Evolutionary conservation across 2,888 invertebrate genomes (phyloP).

Genomic region (Abscondita cerata): DNA sequence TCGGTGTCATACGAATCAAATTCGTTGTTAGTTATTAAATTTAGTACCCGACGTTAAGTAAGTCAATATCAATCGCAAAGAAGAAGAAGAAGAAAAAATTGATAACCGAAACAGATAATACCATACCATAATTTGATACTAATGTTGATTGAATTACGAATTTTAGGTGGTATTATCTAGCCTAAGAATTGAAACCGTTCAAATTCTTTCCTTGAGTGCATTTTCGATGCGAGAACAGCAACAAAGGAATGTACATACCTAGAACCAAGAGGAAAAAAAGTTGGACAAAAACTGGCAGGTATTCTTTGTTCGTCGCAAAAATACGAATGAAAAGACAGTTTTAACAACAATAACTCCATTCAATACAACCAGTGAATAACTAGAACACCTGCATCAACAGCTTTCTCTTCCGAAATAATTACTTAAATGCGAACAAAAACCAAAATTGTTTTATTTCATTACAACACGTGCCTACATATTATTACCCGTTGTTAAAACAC

Average conservation of each 20-base stretch:
- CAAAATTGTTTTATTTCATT: conserved; percentile 9
- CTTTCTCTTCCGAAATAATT: conserved; percentile 36
- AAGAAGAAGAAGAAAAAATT: not conserved
- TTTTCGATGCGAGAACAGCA: too few relatives aligned
- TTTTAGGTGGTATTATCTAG: too few relatives aligned
- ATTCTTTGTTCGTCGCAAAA: conserved; percentile 15
- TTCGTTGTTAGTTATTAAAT: conserved; percentile 10
- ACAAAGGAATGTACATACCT: too few relatives aligned
- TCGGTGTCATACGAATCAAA: conserved; percentile 3
- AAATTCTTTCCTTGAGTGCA: too few relatives aligned
- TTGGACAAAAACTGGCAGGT: conserved; percentile 12
- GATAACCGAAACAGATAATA: too few relatives aligned
- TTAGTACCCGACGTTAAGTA: too few relatives aligned
- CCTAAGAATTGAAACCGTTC: too few relatives aligned
- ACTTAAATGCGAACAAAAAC: conserved; percentile 7
- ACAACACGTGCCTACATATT: conserved; percentile 25
- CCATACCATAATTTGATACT: too few relatives aligned
- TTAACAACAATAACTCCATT: conserved; percentile 16
- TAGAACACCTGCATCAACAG: conserved; percentile 41
- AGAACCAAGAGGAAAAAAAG: not conserved
- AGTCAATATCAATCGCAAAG: not conserved
- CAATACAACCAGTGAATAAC: conserved; percentile 36
- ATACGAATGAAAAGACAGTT: conserved; percentile 1
- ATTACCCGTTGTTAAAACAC: conserved; percentile 28
- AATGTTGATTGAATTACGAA: too few relatives aligned